Conservation (phyloP, 2,113 vertebrate species). For the Urocynchramus pylzowi region DNA sequence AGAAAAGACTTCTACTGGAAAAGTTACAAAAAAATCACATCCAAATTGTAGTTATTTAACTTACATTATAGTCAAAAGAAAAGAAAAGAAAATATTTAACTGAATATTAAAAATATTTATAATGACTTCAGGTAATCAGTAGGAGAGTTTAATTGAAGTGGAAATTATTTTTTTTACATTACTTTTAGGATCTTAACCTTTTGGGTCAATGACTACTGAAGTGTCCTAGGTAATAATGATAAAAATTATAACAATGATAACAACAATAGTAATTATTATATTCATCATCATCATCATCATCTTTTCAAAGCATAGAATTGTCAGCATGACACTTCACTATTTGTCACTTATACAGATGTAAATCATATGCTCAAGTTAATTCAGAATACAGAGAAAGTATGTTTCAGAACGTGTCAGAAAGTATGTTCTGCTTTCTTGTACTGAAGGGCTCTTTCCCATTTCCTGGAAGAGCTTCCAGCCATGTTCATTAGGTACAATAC, state of each 20-base stretch:
- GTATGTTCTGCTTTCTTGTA: not conserved
- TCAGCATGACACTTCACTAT: not conserved
- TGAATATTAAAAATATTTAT: not conserved
- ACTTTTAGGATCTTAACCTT: not conserved
- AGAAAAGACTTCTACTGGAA: not conserved
- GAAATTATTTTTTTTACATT: not conserved
- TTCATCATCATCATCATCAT: not conserved
- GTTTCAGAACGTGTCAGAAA: not conserved
- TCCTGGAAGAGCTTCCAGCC: not conserved
- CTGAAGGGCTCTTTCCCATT: not conserved
- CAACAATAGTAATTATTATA: not conserved
- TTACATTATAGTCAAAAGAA: not conserved
- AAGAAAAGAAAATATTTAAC: too few species aligned
- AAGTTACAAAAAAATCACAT: not conserved
- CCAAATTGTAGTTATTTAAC: not conserved
- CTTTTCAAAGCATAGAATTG: not conserved
- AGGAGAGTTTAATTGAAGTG: not conserved
- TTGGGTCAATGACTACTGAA: not conserved
- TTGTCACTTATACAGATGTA: not conserved
- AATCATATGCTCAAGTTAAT: not conserved
- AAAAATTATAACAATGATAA: not conserved
- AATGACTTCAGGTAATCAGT: not conserved
- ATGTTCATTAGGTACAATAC: not conserved
- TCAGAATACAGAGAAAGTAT: not conserved
- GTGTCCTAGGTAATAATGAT: not conserved